A percentile compares a stretch with the other conserved stretches of the same genome.
These are phyloP conservation scores for Montipora capitata DNA, from an alignment of 92 coral and sea anemone genomes.

Conservation along the genomic window DNA sequence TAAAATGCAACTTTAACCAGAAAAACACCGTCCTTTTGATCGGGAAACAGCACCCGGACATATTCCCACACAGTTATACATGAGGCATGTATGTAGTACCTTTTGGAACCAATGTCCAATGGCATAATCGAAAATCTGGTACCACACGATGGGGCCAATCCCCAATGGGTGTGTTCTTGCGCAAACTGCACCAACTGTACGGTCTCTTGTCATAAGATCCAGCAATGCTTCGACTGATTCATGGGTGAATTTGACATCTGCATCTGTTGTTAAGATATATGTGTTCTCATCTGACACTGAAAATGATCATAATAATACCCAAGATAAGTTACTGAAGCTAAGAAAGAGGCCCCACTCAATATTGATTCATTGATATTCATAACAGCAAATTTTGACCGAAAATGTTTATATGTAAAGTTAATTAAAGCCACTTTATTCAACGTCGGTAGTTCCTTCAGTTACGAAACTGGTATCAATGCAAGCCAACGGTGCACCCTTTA, in stretches of 20 bases:
- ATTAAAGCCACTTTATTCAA: no score
- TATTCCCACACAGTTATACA: no score
- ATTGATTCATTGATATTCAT: no score
- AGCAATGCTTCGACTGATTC: conserved; percentile 96
- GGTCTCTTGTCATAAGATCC: conserved; percentile 91
- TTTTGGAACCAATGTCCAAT: conserved; percentile 99
- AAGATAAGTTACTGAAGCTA: not conserved
- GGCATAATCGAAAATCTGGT: conserved; percentile 97
- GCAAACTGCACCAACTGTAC: conserved; percentile 94
- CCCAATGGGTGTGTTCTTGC: conserved; percentile 98
- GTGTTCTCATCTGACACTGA: conserved; percentile 94
- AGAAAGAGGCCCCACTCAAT: no score
- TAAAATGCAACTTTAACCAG: no score
- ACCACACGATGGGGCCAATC: conserved; percentile 96
- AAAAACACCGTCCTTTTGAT: no score
- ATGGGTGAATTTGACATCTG: conserved; percentile 93
- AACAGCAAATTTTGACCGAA: no score
- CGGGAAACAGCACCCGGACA: no score
- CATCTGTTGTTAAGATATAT: conserved; percentile 96
- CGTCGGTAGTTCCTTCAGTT: no score
- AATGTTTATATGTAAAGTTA: no score
- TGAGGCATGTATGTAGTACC: conserved; percentile 44
- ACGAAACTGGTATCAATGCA: no score
- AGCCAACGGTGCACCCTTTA: no score
- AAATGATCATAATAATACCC: not conserved